phyloP scores from a whole-genome alignment of 1,140 invertebrate species.

The Belonocnema kinseyi region DNA sequence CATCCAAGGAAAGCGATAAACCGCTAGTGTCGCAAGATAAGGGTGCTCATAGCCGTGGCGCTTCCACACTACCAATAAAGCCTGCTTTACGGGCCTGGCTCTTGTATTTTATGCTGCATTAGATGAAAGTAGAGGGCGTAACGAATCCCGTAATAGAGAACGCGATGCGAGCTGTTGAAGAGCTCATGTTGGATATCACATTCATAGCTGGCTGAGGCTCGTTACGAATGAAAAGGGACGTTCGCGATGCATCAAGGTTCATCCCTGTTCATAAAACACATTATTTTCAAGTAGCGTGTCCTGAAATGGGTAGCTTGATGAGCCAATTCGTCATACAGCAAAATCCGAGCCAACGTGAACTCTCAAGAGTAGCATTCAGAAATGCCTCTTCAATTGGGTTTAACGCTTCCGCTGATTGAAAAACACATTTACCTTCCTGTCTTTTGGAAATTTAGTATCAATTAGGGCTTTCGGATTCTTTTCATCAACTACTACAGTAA shows the following conservation, averaged over 20 bases:
- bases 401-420: not conserved
- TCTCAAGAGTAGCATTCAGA: too few relatives aligned
- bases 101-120: slow-evolving; percentile 52
- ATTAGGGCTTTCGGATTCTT: too few relatives aligned
- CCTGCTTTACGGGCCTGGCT: slow-evolving; percentile 36
- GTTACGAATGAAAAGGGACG: not conserved
- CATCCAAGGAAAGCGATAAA: slow-evolving; percentile 46
- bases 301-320: not conserved
- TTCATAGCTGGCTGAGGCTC: not conserved
- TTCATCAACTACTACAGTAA: too few relatives aligned
- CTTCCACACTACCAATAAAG: slow-evolving; percentile 48
- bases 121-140: slow-evolving; percentile 42
- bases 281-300: not conserved
- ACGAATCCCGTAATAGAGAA: slow-evolving; percentile 51
- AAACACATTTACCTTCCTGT: not conserved
- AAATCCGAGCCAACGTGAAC: too few relatives aligned
- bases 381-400: too few relatives aligned
- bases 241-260: not conserved
- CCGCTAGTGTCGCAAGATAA: slow-evolving; percentile 51
- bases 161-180: not conserved
- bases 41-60: slow-evolving; percentile 17
- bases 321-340: not conserved
- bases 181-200: slow-evolving; percentile 6
- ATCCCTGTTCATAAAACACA: not conserved
- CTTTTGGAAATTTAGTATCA: too few relatives aligned